Percentiles rank a stretch among this genome's conserved stretches.
These are phyloP conservation scores for Aldabrachelys gigantea DNA, from an alignment of 2,113 vertebrate species.

Conservation along the genomic window DNA sequence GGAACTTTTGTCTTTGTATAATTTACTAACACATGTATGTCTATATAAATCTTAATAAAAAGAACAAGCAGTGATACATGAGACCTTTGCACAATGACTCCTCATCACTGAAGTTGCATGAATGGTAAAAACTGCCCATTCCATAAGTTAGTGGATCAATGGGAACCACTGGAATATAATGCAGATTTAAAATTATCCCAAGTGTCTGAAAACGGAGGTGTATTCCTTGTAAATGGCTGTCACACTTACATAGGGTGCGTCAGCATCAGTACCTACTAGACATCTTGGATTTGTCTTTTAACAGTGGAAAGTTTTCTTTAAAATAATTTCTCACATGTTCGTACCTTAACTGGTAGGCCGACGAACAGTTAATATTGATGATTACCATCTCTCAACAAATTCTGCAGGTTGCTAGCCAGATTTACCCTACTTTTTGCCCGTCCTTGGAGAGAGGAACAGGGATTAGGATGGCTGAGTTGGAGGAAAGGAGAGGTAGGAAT, in stretches of 20 bases:
- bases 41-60: rapidly evolving
- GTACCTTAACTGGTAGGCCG: not conserved
- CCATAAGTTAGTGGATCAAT: not conserved
- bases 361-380: rapidly evolving
- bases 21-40: rapidly evolving
- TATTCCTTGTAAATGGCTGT: not conserved
- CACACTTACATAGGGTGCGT: not conserved
- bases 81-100: not conserved
- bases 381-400: rapidly evolving
- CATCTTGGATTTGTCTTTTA: not conserved
- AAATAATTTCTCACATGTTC: not conserved
- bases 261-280: not conserved
- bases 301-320: not conserved
- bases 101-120: rapidly evolving
- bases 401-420: rapidly evolving
- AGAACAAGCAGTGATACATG: rapidly evolving
- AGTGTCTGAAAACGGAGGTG: not conserved
- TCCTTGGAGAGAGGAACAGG: not conserved
- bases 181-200: rapidly evolving
- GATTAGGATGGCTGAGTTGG: not conserved
- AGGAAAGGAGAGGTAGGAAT: not conserved
- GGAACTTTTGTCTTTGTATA: rapidly evolving
- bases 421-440: not conserved
- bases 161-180: rapidly evolving
- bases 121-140: not conserved